Evolutionary conservation across 2,113 vertebrate species (phyloP).

Genomic region (Callorhinus ursinus): DNA sequence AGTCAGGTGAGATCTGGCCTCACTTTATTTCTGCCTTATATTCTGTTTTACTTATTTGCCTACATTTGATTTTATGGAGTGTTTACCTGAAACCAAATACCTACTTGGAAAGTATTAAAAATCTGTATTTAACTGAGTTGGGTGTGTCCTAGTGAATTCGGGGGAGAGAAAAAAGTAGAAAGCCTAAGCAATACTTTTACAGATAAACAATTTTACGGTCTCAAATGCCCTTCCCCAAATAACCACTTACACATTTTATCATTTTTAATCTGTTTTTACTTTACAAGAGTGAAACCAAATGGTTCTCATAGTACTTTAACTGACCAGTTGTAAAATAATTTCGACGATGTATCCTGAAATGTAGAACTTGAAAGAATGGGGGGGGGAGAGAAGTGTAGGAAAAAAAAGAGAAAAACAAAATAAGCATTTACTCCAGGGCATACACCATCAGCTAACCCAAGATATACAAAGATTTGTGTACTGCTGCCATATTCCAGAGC

Average conservation of each 20-base stretch:
- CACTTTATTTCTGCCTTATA: not conserved
- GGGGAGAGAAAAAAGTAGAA: not conserved
- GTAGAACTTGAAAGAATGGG: not conserved
- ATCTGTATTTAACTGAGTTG: conserved; percentile 25
- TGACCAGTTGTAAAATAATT: conserved; percentile 14
- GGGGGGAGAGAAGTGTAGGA: not conserved
- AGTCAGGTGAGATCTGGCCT: not conserved
- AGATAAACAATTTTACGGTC: conserved; percentile 33
- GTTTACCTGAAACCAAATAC: not conserved
- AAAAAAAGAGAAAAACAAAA: not conserved
- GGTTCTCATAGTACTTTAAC: conserved; percentile 21
- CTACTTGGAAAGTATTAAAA: conserved; percentile 31
- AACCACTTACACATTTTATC: not conserved
- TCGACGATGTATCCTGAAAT: conserved; percentile 5
- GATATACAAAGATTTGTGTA: not conserved
- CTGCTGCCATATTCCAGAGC: conserved; percentile 44
- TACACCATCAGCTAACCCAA: not conserved
- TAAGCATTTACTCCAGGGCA: not conserved
- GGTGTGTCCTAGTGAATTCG: not conserved
- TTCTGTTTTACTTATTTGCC: not conserved
- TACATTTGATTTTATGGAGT: conserved; percentile 28
- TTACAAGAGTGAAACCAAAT: conserved; percentile 9
- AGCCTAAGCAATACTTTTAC: not conserved
- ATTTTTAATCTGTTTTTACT: conserved; percentile 47
- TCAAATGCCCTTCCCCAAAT: conserved; percentile 36